Conservation (phyloP, 2,888 invertebrate genomes). For the Cheilosia grossa region DNA sequence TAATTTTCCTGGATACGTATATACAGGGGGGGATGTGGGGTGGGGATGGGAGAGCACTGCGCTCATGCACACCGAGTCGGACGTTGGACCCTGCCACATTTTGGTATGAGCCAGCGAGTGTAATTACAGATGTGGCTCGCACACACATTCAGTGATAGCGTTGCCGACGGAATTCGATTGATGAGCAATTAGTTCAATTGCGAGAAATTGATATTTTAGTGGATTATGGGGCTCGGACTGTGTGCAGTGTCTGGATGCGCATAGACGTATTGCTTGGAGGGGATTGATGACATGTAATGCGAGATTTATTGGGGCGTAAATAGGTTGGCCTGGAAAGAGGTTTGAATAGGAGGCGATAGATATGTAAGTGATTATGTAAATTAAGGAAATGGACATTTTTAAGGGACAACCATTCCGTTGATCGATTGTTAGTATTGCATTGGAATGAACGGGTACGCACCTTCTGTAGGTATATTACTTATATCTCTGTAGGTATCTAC, state of each 20-base stretch:
- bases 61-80: not conserved
- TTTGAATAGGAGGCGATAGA: not conserved
- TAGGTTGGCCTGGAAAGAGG: not conserved
- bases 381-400: too few species aligned
- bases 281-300: conserved; percentile 41
- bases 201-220: conserved; percentile 70
- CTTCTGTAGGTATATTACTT: too few species aligned
- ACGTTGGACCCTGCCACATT: not conserved
- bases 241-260: conserved; percentile 11
- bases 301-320: conserved; percentile 56
- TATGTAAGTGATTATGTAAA: conserved; percentile 1
- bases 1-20: conserved; percentile 75
- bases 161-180: conserved; percentile 68
- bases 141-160: conserved; percentile 33
- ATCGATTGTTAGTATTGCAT: too few species aligned
- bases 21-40: conserved; percentile 12
- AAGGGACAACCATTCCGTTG: too few species aligned
- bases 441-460: too few species aligned
- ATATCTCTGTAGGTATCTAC: too few species aligned
- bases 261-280: conserved; percentile 7
- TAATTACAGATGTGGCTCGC: conserved; percentile 63
- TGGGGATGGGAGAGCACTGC: conserved; percentile 14
- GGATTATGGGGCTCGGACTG: conserved; percentile 17
- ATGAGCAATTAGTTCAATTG: conserved; percentile 74
- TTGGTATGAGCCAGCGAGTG: conserved; percentile 31